Base-by-base conservation (phyloP, 2,797 vertebrate genomes). In the Phrynocephalus vlangalii region DNA sequence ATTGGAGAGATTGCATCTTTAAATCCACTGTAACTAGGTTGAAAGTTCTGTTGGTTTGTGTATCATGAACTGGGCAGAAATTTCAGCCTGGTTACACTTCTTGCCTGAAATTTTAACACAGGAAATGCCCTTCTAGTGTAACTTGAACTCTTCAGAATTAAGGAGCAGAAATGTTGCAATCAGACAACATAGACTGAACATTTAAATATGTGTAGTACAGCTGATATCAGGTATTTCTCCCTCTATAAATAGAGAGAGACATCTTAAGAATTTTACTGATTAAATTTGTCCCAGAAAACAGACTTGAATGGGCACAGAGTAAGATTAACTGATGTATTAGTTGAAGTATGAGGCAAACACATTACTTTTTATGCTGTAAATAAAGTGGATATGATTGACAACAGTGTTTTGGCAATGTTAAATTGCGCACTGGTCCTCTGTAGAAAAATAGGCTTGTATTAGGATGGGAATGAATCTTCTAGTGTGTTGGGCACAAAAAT, bases 401-500 rank as follows among this genome's bases (percentile, higher is more conserved):
- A n/a, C n/a, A 78, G 66, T 3, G 3, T 79, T 93, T 86, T 67
- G 71, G 16, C 70, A 44, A 52, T 38, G 75, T 48, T 70, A 76
- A 86, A 24, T 33, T 2, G 10, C 11, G 24, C 15, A 18, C 24
- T n/a, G 48, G 30, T 50, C 66, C 24, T 50, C 50, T 81, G 5
- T 89, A 82, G 30, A 85, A 88, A 50, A 48, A 0, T 71, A 88
- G 3, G 2, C 0, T 70, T 38, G 44, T 48, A 2, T 77, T 11
- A 33, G 87, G 56, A 56, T 77, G 24, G 82, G 81, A 76, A 79
- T 24, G 30, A 56, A n/a, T 56, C 3, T 63, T 89, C 28, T 91
- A 18, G 38, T n/a, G 50, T 81, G 87, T 2, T 52, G 13, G 75
- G 5, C 26, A 70, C 26, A 76, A 82, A 52, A 30, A 79, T 79